Evolutionary conservation across 2,113 vertebrate species (phyloP), one percentile per base, ranked within the genome.

Genomic region (Spea bombifrons): DNA sequence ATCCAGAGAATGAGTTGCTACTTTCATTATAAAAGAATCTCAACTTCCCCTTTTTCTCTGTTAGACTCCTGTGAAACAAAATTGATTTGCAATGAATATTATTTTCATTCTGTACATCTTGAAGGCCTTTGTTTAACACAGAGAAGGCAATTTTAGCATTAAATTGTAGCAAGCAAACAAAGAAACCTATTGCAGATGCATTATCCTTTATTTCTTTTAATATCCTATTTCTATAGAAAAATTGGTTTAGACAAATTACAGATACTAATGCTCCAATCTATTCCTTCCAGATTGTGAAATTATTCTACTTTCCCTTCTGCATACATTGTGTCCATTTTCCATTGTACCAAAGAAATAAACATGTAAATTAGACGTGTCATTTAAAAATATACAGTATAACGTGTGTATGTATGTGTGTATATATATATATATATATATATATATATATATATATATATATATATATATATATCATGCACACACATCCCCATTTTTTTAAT

Each of bases 31-130:
- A 72, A 72, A 72, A 55, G 30, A 61, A 52, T 66, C 67, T 55
- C 30, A 16, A 48, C 71, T 78, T 72, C 9, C 2, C 72, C 72
- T 72, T 65, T 71, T 53, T 71, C 46, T 71, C 55, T 71, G 47
- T 78, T 59, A 66, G 69, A 72, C 69, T 63, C 69, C 69, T 65
- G 47, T 72, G 69, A 66, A 72, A 72, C 69, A 72, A 72, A 78
- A 72, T 78, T 78, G 76, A 71, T 71, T 78, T 78, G 71, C 66
- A 70, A 63, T 77, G 67, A 77, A 71, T 71, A 77, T 70, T 71
- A 69, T 77, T 70, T 77, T 76, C 61, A 76, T 76, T 70, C 53
- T 77, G 53, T 50, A 48, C 52, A 45, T 77, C 75, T 63, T 59
- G 49, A 77, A 77, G 66, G 55, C 75, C 75, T 67, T 69, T 77